Evolutionary conservation across 2,113 vertebrate genomes (phyloP).

Genomic region (Pedionomus torquatus): DNA sequence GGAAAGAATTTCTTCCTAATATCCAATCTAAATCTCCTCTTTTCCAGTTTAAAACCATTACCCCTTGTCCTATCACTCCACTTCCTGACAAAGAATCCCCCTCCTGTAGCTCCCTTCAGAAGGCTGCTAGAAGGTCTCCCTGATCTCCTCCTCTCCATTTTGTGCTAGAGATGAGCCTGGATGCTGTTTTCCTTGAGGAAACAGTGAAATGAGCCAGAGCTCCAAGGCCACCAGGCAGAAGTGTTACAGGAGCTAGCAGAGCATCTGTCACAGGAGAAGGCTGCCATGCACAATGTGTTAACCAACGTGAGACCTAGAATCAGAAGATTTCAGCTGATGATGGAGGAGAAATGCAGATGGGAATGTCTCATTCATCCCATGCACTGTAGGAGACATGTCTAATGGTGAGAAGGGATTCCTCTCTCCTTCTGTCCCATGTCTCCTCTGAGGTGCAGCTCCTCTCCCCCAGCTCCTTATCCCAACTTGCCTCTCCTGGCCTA

Average conservation of each 20-base stretch:
- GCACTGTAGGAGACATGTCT: neutral
- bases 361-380: neutral
- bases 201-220: neutral
- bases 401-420: neutral
- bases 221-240: neutral
- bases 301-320: rapidly evolving
- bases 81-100: too few species aligned
- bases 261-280: neutral
- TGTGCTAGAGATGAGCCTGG: neutral
- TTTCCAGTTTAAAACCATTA: too few species aligned
- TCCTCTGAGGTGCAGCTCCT: neutral
- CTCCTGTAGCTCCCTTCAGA: too few species aligned
- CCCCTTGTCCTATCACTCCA: too few species aligned
- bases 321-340: neutral
- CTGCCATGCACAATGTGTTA: neutral
- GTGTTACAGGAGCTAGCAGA: neutral
- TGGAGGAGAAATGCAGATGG: neutral
- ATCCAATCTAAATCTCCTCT: too few species aligned
- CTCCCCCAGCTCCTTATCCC: neutral
- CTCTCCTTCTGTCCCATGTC: neutral
- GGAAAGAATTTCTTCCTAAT: too few species aligned
- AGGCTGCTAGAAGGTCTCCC: too few species aligned
- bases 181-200: neutral
- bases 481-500: neutral
- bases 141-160: neutral